phyloP scores from a whole-genome alignment of 2,797 vertebrate genomes.

The Melanotaenia parkinsoni region DNA sequence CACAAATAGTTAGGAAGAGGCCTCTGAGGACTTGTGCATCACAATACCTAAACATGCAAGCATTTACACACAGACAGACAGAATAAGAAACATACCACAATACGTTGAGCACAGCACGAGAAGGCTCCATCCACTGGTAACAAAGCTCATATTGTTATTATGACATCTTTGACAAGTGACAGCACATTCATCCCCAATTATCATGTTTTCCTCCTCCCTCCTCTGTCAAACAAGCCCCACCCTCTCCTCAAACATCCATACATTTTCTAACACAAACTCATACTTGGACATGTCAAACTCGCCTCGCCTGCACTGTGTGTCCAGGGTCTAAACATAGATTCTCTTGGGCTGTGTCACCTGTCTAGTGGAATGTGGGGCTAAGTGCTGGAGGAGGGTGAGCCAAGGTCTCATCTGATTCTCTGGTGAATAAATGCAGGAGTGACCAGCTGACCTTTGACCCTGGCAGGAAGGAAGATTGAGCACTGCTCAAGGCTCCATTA shows the following conservation, averaged over 20 bases:
- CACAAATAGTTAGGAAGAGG: slow-evolving; percentile 29
- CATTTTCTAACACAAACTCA: slow-evolving; percentile 18
- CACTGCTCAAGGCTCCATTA: slow-evolving; percentile 53
- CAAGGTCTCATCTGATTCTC: slow-evolving; percentile 71
- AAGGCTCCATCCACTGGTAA: slow-evolving; percentile 50
- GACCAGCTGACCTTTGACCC: slow-evolving; percentile 73
- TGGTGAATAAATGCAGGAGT: slow-evolving; percentile 58
- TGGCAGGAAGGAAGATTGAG: slow-evolving; percentile 59
- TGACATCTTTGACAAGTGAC: slow-evolving; percentile 67
- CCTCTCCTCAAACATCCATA: slow-evolving; percentile 32
- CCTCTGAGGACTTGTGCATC: slow-evolving; percentile 41
- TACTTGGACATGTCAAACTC: not conserved
- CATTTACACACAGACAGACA: slow-evolving; percentile 18
- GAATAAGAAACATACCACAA: slow-evolving; percentile 21
- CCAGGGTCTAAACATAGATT: slow-evolving; percentile 60
- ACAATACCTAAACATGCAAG: slow-evolving; percentile 29
- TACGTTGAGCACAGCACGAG: slow-evolving; percentile 37
- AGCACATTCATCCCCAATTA: slow-evolving; percentile 63
- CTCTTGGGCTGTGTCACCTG: slow-evolving; percentile 70
- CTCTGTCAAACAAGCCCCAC: slow-evolving; percentile 32
- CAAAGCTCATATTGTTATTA: slow-evolving; percentile 57
- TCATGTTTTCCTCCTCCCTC: slow-evolving; percentile 30
- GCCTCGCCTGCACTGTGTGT: slow-evolving; percentile 19
- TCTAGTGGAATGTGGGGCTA: slow-evolving; percentile 58
- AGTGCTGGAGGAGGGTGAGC: slow-evolving; percentile 71